A percentile compares a stretch with the other conserved stretches of the same genome.
These are phyloP conservation scores for Oophaga sylvatica DNA, from an alignment of 2,797 vertebrate species.

Conservation along the genomic window DNA sequence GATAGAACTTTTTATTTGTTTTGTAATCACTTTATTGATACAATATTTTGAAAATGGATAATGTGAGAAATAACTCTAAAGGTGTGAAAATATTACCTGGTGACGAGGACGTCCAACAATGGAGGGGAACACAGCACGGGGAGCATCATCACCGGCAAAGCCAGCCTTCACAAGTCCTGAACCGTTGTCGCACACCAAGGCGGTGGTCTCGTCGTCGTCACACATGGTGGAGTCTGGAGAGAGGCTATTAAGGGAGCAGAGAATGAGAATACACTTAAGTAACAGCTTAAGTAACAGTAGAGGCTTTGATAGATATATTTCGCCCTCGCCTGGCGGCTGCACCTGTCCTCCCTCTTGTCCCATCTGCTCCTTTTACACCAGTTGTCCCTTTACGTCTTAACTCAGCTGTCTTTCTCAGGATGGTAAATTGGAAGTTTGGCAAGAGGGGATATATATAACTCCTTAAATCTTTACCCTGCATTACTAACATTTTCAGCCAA, in stretches of 20 bases:
- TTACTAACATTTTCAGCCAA: constrained; percentile 4
- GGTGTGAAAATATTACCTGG: constrained; percentile 78
- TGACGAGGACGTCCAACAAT: constrained; percentile 92
- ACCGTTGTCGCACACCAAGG: constrained; percentile 92
- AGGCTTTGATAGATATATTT: neutral
- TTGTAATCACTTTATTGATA: neutral
- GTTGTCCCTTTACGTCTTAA: constrained; percentile 36
- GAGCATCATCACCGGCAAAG: constrained; percentile 92
- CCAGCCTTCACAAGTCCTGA: constrained; percentile 92
- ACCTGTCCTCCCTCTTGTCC: constrained; percentile 41
- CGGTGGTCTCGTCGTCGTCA: constrained; percentile 92
- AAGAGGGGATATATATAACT: constrained; percentile 22
- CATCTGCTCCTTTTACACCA: constrained; percentile 21
- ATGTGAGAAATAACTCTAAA: neutral
- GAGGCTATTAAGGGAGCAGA: constrained; percentile 16
- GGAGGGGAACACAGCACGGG: constrained; percentile 90
- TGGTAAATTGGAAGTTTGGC: constrained; percentile 34
- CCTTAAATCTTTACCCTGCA: neutral
- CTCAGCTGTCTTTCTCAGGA: constrained; percentile 26
- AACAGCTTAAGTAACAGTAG: neutral
- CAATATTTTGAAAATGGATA: neutral
- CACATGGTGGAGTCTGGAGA: constrained; percentile 80
- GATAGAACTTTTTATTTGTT: neutral
- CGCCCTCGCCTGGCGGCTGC: neutral
- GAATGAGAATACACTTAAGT: constrained; percentile 11